A percentile compares a stretch with the other conserved stretches of the same genome.
phyloP scores from a whole-genome alignment of 2,797 vertebrate species.

The Hylomyscus alleni region DNA sequence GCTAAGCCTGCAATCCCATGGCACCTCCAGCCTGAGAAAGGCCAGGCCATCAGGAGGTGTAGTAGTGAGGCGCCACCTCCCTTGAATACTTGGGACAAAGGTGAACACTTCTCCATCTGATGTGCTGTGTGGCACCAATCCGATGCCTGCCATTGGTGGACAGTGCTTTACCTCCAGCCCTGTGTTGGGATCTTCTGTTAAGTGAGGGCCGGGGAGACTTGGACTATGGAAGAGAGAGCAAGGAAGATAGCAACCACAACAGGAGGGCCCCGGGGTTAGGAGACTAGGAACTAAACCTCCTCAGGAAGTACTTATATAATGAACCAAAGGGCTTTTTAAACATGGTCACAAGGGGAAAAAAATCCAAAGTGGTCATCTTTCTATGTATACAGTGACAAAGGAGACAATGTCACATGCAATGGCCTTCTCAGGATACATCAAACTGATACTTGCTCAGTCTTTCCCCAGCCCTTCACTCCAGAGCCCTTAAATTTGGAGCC shows the following conservation, averaged over 20 bases:
- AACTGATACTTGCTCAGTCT: neutral
- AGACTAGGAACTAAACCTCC: neutral
- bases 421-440: neutral
- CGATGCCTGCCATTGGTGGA: accelerated
- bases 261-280: neutral
- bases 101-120: neutral
- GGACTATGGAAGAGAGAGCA: neutral
- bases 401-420: neutral
- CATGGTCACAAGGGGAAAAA: neutral
- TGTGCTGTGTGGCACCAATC: neutral
- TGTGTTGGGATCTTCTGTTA: neutral
- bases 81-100: neutral
- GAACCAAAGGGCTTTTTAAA: neutral
- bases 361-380: neutral
- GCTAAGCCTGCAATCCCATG: neutral
- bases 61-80: neutral
- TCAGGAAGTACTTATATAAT: neutral
- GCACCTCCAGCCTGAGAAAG: neutral
- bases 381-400: neutral
- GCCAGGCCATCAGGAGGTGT: neutral
- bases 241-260: neutral
- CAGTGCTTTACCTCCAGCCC: neutral
- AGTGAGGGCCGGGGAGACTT: neutral
- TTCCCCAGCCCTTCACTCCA: too few relatives aligned
- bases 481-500: neutral